These are phyloP conservation scores for Botrylloides violaceus DNA, from an alignment of 23 tunicate species.

Conservation along the genomic window DNA sequence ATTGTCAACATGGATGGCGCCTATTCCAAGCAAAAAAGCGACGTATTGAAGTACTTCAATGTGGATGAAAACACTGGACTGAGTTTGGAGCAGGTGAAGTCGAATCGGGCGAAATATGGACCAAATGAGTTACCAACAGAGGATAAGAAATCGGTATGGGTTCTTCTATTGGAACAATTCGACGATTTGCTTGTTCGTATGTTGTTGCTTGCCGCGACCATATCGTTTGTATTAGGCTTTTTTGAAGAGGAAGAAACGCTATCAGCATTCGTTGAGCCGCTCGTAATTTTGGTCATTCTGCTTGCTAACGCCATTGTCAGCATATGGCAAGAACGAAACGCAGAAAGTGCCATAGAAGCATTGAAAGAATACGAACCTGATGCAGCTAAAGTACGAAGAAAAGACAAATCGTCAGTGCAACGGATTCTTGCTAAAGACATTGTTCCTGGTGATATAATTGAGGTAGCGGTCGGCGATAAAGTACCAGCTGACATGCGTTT, in stretches of 20 bases:
- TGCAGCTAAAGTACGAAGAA: slow-evolving; percentile 88
- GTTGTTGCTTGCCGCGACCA: slow-evolving; percentile 72
- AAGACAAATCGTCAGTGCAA: slow-evolving; percentile 76
- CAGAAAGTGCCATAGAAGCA: slow-evolving; percentile 98
- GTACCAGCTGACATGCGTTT: slow-evolving; percentile 96
- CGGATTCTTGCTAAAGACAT: slow-evolving; percentile 73
- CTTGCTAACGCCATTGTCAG: slow-evolving; percentile 95
- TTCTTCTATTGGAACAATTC: slow-evolving; percentile 76
- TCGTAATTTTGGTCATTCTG: slow-evolving; percentile 82
- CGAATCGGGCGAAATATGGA: slow-evolving; percentile 71
- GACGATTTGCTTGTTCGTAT: slow-evolving; percentile 87
- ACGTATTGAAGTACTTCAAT: slow-evolving; percentile 61
- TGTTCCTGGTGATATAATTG: slow-evolving; percentile 98
- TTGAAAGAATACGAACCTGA: slow-evolving; percentile 99
- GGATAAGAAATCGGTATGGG: slow-evolving; percentile 74
- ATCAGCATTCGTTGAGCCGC: slow-evolving; percentile 96
- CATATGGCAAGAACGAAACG: slow-evolving; percentile 98
- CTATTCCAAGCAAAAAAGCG: slow-evolving; percentile 59
- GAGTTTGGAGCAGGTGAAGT: slow-evolving; percentile 49
- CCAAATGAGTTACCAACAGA: slow-evolving; percentile 79
- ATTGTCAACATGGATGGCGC: slow-evolving; percentile 76
- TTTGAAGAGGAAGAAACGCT: slow-evolving; percentile 98
- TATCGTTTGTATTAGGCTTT: slow-evolving; percentile 81
- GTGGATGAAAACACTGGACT: slow-evolving; percentile 52
- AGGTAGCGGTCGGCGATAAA: slow-evolving; percentile 98